phyloP scores from a whole-genome alignment of 2,888 invertebrate genomes.

The Polydrusus cervinus region DNA sequence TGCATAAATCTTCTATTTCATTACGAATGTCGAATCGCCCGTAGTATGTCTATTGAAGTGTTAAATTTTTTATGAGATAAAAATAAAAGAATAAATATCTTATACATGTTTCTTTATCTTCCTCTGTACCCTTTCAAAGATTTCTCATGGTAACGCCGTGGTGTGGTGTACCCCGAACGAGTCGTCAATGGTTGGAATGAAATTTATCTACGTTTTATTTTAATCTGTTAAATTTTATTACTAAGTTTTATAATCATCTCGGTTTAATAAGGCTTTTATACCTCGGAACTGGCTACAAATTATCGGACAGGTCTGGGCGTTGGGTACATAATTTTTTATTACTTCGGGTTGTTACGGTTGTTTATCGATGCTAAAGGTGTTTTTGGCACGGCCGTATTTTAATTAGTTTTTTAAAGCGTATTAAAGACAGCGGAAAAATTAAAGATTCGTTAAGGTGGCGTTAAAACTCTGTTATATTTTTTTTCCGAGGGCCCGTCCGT shows the following conservation, averaged over 20 bases:
- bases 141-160: no score
- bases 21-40: no score
- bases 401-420: conserved; percentile 5
- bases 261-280: conserved; percentile 71
- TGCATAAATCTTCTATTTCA: no score
- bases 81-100: no score
- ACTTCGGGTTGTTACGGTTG: conserved; percentile 15
- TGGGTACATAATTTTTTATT: conserved; percentile 46
- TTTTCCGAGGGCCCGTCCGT: no score
- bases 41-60: no score
- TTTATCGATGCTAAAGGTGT: conserved; percentile 14
- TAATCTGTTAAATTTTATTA: conserved; percentile 73
- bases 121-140: no score
- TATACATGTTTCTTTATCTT: no score
- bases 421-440: not conserved
- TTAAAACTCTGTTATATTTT: no score
- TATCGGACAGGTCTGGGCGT: conserved; percentile 41
- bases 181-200: conserved; percentile 56
- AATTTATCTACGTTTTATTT: conserved; percentile 73
- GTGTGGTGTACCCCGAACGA: no score
- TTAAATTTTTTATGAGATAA: no score
- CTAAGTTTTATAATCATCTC: conserved; percentile 72
- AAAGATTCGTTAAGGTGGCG: not conserved
- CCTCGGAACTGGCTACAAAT: conserved; percentile 49
- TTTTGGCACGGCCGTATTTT: conserved; percentile 9